Percentiles rank a stretch among this genome's conserved stretches.
These are phyloP conservation scores for Calosoma granatense DNA, from an alignment of 1,140 invertebrate species.

Conservation along the genomic window DNA sequence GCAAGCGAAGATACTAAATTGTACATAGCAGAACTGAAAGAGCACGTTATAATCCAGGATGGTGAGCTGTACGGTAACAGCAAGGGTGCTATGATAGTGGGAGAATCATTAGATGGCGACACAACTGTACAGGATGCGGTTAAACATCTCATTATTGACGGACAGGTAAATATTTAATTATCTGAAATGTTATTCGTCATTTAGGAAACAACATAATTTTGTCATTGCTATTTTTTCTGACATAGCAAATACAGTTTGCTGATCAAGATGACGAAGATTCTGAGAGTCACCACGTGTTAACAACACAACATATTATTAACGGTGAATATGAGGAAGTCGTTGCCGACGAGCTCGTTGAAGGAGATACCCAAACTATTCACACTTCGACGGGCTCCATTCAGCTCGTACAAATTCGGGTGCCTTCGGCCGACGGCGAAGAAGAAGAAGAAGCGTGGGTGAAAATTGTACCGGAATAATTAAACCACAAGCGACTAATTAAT, in stretches of 20 bases:
- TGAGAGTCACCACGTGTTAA: conserved; percentile 6
- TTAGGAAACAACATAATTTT: too few species aligned
- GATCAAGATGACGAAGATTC: conserved; percentile 24
- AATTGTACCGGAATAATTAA: conserved; percentile 26
- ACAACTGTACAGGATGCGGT: conserved; percentile 33
- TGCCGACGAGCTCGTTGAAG: conserved; percentile 29
- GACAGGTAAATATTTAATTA: too few species aligned
- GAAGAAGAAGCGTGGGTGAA: conserved; percentile 34
- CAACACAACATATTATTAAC: conserved; percentile 15
- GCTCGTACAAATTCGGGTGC: conserved; percentile 40
- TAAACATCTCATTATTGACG: conserved; percentile 44
- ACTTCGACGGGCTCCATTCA: conserved; percentile 36
- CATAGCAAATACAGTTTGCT: conserved; percentile 26
- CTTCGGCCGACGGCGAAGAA: conserved; percentile 36
- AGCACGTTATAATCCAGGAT: conserved; percentile 43
- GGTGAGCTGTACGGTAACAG: conserved; percentile 33
- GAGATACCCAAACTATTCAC: conserved; percentile 33
- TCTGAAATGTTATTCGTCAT: too few species aligned
- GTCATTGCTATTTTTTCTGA: too few species aligned
- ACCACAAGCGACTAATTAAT: too few species aligned
- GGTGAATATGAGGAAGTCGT: conserved; percentile 16
- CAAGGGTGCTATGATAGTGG: conserved; percentile 28
- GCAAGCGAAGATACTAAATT: conserved; percentile 36
- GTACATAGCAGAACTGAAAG: conserved; percentile 44
- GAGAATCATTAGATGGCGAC: conserved; percentile 32